These are phyloP conservation scores for Isaurus tuberculatus DNA, from an alignment of 92 coral and sea anemone genomes.

Conservation along the genomic window DNA sequence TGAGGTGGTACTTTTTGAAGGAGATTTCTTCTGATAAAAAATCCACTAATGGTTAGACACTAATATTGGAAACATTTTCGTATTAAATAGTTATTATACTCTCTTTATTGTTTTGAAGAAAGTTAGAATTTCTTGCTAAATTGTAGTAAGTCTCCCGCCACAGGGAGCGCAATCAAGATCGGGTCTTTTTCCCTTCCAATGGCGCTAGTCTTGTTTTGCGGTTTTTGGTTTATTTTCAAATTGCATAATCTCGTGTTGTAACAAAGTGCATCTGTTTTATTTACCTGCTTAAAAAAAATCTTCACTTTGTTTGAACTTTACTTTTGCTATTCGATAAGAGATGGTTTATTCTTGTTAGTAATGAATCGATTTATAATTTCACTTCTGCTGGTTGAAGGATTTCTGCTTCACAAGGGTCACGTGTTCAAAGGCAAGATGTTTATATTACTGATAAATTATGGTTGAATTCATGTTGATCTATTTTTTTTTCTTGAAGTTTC, in stretches of 20 bases:
- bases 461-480: neutral
- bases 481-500: neutral
- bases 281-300: neutral
- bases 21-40: neutral
- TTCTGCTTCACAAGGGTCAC: constrained; percentile 28
- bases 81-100: constrained; percentile 13
- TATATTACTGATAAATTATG: neutral
- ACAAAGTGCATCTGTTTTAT: neutral
- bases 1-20: no score
- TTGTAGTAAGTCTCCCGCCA: neutral
- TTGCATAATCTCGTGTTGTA: constrained; percentile 22
- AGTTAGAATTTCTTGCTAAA: neutral
- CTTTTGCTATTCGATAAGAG: neutral
- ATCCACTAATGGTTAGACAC: neutral
- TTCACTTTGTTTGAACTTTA: neutral
- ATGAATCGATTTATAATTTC: constrained; percentile 31
- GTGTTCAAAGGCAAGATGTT: constrained; percentile 45
- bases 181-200: constrained; percentile 1
- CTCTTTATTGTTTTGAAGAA: neutral
- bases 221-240: neutral
- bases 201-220: neutral
- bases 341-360: neutral
- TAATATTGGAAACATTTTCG: neutral
- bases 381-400: constrained; percentile 24
- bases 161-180: constrained; percentile 14